Percentiles rank a stretch among this genome's conserved stretches.
Conservation (phyloP, 2,888 invertebrate species). For the Macrosiphum euphorbiae region DNA sequence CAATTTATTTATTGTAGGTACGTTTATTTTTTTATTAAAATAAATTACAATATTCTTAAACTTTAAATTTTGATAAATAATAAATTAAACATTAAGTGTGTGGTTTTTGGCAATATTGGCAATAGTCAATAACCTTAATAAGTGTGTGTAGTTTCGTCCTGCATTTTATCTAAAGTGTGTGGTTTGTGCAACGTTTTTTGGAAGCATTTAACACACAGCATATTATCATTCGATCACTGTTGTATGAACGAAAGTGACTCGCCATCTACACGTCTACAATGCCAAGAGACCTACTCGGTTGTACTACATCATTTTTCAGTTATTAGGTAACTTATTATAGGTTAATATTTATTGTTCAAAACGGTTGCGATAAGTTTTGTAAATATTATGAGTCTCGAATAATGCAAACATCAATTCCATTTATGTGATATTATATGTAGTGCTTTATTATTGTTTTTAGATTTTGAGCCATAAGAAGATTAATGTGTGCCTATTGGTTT, state of each 20-base stretch:
- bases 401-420: neutral
- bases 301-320: neutral
- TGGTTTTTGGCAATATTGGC: too few species aligned
- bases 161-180: too few species aligned
- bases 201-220: too few species aligned
- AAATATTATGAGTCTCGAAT: neutral
- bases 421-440: neutral
- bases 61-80: neutral
- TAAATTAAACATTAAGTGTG: neutral
- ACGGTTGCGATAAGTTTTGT: neutral
- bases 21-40: neutral
- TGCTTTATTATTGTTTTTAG: neutral
- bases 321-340: neutral
- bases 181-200: neutral
- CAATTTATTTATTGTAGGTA: too few species aligned
- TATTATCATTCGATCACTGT: neutral
- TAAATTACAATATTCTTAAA: neutral
- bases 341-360: neutral
- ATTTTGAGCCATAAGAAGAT: neutral
- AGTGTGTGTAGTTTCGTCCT: too few species aligned
- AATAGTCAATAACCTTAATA: too few species aligned
- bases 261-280: neutral
- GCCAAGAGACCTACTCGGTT: neutral
- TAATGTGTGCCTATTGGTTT: neutral
- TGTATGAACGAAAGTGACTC: neutral